Conservation (phyloP, 2,113 vertebrate genomes). For the Perca flavescens region DNA sequence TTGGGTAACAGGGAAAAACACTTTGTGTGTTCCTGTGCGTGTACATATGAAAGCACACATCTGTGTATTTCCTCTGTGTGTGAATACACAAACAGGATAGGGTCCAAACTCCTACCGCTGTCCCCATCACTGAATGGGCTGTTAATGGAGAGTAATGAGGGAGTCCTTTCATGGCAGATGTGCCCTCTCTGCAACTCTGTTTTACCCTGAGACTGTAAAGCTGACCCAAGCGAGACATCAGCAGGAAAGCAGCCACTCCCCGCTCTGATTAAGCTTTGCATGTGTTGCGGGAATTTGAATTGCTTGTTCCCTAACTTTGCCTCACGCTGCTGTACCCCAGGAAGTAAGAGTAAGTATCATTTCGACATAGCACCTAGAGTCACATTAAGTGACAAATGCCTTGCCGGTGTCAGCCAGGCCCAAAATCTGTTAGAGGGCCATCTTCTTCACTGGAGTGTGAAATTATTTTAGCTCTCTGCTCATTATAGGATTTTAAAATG, state of each 20-base stretch:
- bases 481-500: constrained; percentile 85
- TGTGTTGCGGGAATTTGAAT: constrained; percentile 44
- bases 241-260: constrained; percentile 26
- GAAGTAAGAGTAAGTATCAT: constrained; percentile 68
- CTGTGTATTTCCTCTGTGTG: constrained; percentile 18
- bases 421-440: constrained; percentile 75
- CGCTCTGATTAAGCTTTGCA: constrained; percentile 33
- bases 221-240: constrained; percentile 59
- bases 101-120: constrained; percentile 53
- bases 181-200: constrained; percentile 64
- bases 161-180: constrained; percentile 70
- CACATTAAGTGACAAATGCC: constrained; percentile 75
- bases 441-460: constrained; percentile 82
- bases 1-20: constrained; percentile 35
- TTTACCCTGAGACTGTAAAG: constrained; percentile 63
- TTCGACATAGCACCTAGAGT: constrained; percentile 69
- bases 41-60: constrained; percentile 21
- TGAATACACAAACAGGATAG: constrained; percentile 28
- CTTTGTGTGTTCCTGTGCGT: constrained; percentile 5
- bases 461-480: constrained; percentile 85
- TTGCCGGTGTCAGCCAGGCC: constrained; percentile 69
- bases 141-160: constrained; percentile 81
- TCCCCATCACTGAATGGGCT: constrained; percentile 60
- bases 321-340: constrained; percentile 29
- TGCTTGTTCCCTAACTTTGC: constrained; percentile 44